Base-by-base conservation (phyloP, 2,888 invertebrate genomes). In the Acutogordius australiensis region DNA sequence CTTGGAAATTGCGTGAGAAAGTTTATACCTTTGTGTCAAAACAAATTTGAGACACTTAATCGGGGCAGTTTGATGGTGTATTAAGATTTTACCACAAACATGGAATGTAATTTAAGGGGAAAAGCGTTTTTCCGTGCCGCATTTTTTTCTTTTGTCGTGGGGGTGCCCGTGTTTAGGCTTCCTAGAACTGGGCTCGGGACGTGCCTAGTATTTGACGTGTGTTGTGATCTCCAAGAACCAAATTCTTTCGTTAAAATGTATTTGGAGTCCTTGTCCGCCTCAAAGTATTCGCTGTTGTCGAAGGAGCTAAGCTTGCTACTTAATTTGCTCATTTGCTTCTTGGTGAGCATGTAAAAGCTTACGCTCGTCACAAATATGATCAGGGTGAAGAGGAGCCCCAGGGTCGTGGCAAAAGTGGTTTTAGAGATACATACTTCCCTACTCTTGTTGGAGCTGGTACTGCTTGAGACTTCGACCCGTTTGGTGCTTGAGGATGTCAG, bases 291-390 rank as follows among this genome's bases (percentile, higher is more conserved):
- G 13, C 26, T 8, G 26, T 51, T 51, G 23, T 51, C 51, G 51
- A 51, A 51, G 51, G 51, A 51, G 51, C 51, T 51, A 4, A 51
- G 51, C 23, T 51, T 51, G 51, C 51, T 51, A 51, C n/a, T 21
- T 4, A 51, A n/a, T 23, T 51, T 51, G 8, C 23, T 51, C n/a
- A 51, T 51, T 26, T 51, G n/a, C 23, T 23, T 8, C 23, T 51
- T 51, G 8, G n/a, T 51, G 26, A 51, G 51, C 4, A 21, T 4
- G 51, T 51, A 51, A 51, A 51, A 51, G 51, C 18, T 4, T n/a
- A 51, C 4, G 13, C 18, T 51, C 18, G 51, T 23, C 4, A 51
- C 26, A 4, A 51, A n/a, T 8, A 51, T 23, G 8, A 51, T 23
- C n/a, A 51, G 26, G 23, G 51, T 23, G 23, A 51, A 51, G 8